Evolutionary conservation across 30 jellyfish, hydroid and myxozoan species (phyloP).

Genomic region (Phacellophora camtschatica): DNA sequence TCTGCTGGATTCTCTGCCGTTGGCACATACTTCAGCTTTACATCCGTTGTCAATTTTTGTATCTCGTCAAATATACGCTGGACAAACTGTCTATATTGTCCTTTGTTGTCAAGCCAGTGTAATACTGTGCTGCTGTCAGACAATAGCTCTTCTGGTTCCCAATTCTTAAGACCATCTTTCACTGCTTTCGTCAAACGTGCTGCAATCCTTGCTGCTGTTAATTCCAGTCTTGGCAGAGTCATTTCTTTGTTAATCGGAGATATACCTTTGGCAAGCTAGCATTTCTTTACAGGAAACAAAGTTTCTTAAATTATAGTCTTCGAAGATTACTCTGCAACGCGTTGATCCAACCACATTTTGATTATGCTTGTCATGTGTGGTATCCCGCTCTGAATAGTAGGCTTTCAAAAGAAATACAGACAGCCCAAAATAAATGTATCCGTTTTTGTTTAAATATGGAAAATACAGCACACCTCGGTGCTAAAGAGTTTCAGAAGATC

Average conservation of each 20-base stretch:
- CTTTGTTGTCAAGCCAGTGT: constrained; percentile 21
- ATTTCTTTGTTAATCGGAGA: constrained; percentile 21
- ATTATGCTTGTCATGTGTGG: too few relatives aligned
- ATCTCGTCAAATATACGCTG: constrained; percentile 26
- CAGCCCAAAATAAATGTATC: too few relatives aligned
- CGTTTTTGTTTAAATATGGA: too few relatives aligned
- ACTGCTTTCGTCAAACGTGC: constrained; percentile 29
- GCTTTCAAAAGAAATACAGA: too few relatives aligned
- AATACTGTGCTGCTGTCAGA: constrained; percentile 35
- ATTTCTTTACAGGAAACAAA: too few relatives aligned
- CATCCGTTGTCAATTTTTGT: constrained; percentile 12
- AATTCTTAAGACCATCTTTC: constrained; percentile 9
- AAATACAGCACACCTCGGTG: too few relatives aligned
- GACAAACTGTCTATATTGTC: constrained; percentile 26
- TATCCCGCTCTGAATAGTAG: too few relatives aligned
- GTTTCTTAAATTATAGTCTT: too few relatives aligned
- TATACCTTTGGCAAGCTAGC: too few relatives aligned
- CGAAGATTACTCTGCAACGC: too few relatives aligned
- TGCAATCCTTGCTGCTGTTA: constrained; percentile 42
- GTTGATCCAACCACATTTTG: too few relatives aligned
- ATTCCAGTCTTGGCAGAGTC: constrained; percentile 35
- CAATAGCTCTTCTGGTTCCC: constrained; percentile 38
- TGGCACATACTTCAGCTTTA: constrained; percentile 17
- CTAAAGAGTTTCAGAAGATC: too few relatives aligned
- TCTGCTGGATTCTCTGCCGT: constrained; percentile 32